Percentiles rank a stretch among this genome's conserved stretches.
Evolutionary conservation across 2,113 vertebrate genomes (phyloP).

Genomic region (Scatophagus argus): DNA sequence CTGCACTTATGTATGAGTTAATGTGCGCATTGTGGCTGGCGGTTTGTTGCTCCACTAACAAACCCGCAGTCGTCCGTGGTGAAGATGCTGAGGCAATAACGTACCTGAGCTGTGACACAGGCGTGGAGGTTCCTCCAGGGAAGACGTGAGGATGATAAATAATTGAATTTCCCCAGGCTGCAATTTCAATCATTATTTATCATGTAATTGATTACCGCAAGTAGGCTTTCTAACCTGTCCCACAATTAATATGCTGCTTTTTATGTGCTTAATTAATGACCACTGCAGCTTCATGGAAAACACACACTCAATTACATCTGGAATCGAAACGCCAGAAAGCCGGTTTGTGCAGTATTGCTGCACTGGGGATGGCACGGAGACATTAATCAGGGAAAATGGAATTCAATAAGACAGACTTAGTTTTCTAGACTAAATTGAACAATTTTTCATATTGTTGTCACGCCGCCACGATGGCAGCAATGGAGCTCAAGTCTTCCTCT

Average conservation of each 20-base stretch:
- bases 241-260: slow-evolving; percentile 71
- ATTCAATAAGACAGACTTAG: slow-evolving; percentile 57
- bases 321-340: slow-evolving; percentile 62
- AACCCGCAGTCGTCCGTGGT: slow-evolving; percentile 10
- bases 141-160: slow-evolving; percentile 52
- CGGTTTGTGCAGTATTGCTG: slow-evolving; percentile 31
- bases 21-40: background rate
- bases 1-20: background rate
- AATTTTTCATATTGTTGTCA: slow-evolving; percentile 65
- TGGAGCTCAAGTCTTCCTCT: slow-evolving; percentile 44
- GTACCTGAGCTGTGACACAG: slow-evolving; percentile 60
- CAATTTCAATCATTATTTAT: slow-evolving; percentile 72
- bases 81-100: slow-evolving; percentile 56
- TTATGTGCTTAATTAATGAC: slow-evolving; percentile 78
- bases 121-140: slow-evolving; percentile 22
- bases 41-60: background rate
- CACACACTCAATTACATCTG: slow-evolving; percentile 71
- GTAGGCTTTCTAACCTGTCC: slow-evolving; percentile 62
- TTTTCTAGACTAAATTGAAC: slow-evolving; percentile 52
- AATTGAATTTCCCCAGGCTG: slow-evolving; percentile 58
- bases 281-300: slow-evolving; percentile 66
- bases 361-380: slow-evolving; percentile 19
- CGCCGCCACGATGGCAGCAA: slow-evolving; percentile 30
- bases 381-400: slow-evolving; percentile 73
- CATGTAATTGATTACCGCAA: slow-evolving; percentile 73